phyloP scores from a whole-genome alignment of 2,113 vertebrate genomes.

The Triplophysa siluroides region DNA sequence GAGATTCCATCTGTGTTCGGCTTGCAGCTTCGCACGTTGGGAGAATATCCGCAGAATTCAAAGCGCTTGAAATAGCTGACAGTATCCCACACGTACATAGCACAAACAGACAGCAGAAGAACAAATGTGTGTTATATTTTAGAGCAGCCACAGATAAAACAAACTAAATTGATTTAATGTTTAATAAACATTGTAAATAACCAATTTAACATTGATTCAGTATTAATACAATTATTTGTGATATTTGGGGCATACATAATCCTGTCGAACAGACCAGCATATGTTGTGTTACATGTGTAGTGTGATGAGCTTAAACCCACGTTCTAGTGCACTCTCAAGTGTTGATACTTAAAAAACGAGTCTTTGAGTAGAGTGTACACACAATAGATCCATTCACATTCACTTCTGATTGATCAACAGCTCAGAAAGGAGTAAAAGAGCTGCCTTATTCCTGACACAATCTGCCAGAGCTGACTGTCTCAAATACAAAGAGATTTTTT shows the following conservation, averaged over 20 bases:
- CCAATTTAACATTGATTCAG: too few relatives aligned
- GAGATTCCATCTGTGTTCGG: slow-evolving; percentile 70
- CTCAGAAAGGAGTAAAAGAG: not conserved
- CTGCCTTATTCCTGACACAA: not conserved
- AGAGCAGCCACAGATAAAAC: not conserved
- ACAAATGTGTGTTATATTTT: not conserved
- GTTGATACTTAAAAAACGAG: too few relatives aligned
- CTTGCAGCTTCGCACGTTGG: slow-evolving; percentile 71
- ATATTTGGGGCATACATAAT: too few relatives aligned
- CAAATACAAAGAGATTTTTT: slow-evolving; percentile 9
- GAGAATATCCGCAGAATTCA: slow-evolving; percentile 68
- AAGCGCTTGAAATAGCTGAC: slow-evolving; percentile 70
- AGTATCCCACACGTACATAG: not conserved
- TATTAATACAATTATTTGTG: too few relatives aligned
- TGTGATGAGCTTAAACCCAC: too few relatives aligned
- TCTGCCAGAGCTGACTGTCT: not conserved
- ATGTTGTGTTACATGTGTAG: too few relatives aligned
- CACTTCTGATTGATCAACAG: not conserved
- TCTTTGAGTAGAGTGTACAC: not conserved
- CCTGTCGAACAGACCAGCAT: too few relatives aligned
- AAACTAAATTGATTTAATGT: too few relatives aligned
- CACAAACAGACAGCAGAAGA: not conserved
- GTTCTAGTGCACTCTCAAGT: too few relatives aligned
- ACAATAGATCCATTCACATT: not conserved
- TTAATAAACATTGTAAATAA: too few relatives aligned